Base-by-base conservation (phyloP, 1,140 invertebrate species). In the Eciton burchellii region DNA sequence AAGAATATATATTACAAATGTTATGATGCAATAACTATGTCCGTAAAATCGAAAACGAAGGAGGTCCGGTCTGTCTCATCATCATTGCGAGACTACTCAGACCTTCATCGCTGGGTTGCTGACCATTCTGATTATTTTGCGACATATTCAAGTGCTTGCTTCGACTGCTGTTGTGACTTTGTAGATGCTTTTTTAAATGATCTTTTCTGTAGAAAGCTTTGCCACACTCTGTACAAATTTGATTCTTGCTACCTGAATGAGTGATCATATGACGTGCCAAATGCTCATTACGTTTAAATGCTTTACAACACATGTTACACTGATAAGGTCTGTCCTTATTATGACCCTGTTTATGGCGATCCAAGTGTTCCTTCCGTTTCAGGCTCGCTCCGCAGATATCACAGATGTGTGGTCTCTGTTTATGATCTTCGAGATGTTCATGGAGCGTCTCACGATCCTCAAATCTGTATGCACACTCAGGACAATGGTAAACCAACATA, bases 281-380 rank as follows among this genome's bases (percentile, higher is more conserved):
- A 71, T 95, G 95, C 88, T 95, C 95, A 43, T 95, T 95, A 3
- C 95, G 91, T 82, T 95, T 95, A 72, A 95, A 95, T 0, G 94
- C 93, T 82, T 95, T 95, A 81, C 93, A 93, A 54, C 95, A 95
- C 68, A 95, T 94, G 9, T 87, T 93, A 83, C 95, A 95, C 16
- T 94, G 94, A 82, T 94, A 95, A 12, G 94, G 94, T 43, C 94
- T 91, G 35, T 95, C 94, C 12, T 94, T 94, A 83, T 94, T 95
- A 77, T 95, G 95, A 29, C 94, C 94, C 73, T 94, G 94, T 72
- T 94, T 95, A 91, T 97, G 97, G 9, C 97, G 95, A n/a, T 96
- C 97, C 59, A 97, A 90, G 88, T 97, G 97, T 91, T 97, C 97
- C 92, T 97, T 97, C 24, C 97, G 95, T 89, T 98, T 97, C 19